Evolutionary conservation across 2,113 vertebrate species (phyloP), one percentile per base, ranked within the genome.

Genomic region (Willisornis vidua): DNA sequence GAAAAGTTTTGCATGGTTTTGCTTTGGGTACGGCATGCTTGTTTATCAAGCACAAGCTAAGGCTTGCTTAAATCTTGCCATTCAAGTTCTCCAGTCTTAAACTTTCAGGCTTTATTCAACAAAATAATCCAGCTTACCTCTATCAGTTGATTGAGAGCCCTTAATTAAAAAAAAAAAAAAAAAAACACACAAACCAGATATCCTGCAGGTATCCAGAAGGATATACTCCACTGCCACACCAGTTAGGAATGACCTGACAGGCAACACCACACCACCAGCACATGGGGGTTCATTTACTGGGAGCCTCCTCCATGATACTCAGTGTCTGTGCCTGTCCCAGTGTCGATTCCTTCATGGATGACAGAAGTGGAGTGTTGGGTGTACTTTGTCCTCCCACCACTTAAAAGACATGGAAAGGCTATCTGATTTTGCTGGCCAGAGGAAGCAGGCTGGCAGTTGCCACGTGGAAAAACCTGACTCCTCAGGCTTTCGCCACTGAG

Each of bases 41-140:
- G 97, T 97, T 97, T 97, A 96, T 97, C 93, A 87, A 90, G 93
- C 90, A 59, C 97, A 93, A 96, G 97, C 96, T 92, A 97, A 93
- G 96, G 95, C 98, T 96, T 96, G 98, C 97, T 97, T 89, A 88
- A 97, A 94, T 95, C 96, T 68, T 58, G 96, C 94, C 94, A 78
- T 94, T 97, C 97, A 87, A 88, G 97, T 98, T 97, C 89, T 86
- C 49, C 4, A 25, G 82, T 89, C n/a, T 91, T 96, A 96, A 90
- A 82, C 77, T 95, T 97, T 90, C 71, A 72, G 81, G 26, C 72
- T 96, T 93, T 94, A 95, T 97, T 93, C 89, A 81, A 80, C 92
- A 97, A 95, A 97, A 95, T 88, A 70, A 59, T 70, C 67, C 55
- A 65, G 77, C 67, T 96, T 96, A 61, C 83, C 66, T 94, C 59